Percentiles rank a stretch among this genome's conserved stretches.
Evolutionary conservation across 2,888 invertebrate species (phyloP).

Genomic region (Phorcus lineatus): DNA sequence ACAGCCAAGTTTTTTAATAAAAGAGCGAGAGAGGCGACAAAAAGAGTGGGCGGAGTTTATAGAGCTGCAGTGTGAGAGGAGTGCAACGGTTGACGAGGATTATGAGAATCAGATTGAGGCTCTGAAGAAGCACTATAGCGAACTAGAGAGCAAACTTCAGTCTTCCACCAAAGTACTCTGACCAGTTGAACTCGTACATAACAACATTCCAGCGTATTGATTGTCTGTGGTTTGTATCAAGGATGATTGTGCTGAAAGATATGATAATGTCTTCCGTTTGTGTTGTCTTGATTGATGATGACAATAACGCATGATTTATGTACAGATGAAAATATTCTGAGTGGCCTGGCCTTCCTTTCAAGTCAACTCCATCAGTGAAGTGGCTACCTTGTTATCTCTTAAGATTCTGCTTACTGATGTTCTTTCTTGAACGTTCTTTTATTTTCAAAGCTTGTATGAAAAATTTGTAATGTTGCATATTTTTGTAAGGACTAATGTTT

Average conservation of each 20-base stretch:
- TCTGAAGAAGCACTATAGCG: conserved; percentile 36
- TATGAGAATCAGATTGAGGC: conserved; percentile 31
- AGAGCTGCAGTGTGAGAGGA: conserved; percentile 38
- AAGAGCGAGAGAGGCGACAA: conserved; percentile 32
- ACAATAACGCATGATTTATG: neutral
- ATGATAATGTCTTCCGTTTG: neutral
- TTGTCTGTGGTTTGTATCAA: neutral
- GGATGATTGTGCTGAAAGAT: neutral
- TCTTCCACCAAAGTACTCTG: neutral
- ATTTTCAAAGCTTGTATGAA: too few species aligned
- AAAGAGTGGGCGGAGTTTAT: conserved; percentile 47
- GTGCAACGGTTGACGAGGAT: conserved; percentile 39
- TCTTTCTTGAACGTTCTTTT: too few species aligned
- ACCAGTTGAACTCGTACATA: too few species aligned
- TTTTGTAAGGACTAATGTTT: too few species aligned
- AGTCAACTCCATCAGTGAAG: too few species aligned
- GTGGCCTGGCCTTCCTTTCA: too few species aligned
- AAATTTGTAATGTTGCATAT: too few species aligned
- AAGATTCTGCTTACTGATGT: too few species aligned
- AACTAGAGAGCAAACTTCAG: conserved; percentile 38
- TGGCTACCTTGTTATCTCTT: too few species aligned
- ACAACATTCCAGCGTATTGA: neutral
- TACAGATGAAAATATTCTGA: neutral
- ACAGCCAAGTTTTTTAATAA: conserved; percentile 21
- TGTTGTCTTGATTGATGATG: neutral